Percentiles rank a stretch among this genome's conserved stretches.
phyloP scores from a whole-genome alignment of 2,113 vertebrate species.

The Gallinago paraguaiae region DNA sequence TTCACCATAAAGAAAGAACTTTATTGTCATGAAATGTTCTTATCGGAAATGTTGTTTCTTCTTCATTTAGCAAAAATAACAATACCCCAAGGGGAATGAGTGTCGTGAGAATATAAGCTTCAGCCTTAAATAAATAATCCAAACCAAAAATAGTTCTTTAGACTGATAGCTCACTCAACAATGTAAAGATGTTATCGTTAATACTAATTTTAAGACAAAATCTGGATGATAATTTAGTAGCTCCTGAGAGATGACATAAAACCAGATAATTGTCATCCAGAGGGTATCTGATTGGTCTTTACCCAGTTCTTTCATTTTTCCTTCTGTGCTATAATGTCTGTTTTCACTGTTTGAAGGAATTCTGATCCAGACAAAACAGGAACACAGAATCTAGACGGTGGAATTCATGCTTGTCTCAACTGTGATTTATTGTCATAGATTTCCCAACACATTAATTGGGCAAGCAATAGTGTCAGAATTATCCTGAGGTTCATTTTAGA shows the following conservation, averaged over 20 bases:
- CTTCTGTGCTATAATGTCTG: not conserved
- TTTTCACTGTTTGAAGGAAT: not conserved
- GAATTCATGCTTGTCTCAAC: not conserved
- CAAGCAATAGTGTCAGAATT: not conserved
- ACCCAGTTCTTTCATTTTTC: not conserved
- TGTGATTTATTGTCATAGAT: not conserved
- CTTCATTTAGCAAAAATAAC: slow-evolving; percentile 69
- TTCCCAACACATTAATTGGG: not conserved
- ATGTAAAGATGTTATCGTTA: not conserved
- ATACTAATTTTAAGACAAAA: not conserved
- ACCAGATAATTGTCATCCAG: not conserved
- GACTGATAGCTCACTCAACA: not conserved
- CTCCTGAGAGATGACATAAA: not conserved
- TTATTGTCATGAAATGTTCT: slow-evolving; percentile 54
- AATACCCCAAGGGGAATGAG: slow-evolving; percentile 46
- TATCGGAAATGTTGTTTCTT: slow-evolving; percentile 61
- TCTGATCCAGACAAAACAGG: not conserved
- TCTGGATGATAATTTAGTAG: not conserved
- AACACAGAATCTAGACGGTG: not conserved
- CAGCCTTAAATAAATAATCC: slow-evolving; percentile 53
- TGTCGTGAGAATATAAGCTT: slow-evolving; percentile 2
- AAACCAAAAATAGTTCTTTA: slow-evolving; percentile 6
- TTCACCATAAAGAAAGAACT: slow-evolving; percentile 66
- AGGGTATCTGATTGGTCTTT: not conserved
- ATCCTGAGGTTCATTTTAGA: not conserved